Conservation (phyloP, 2,888 invertebrate species). For the Malacosoma neustria region DNA sequence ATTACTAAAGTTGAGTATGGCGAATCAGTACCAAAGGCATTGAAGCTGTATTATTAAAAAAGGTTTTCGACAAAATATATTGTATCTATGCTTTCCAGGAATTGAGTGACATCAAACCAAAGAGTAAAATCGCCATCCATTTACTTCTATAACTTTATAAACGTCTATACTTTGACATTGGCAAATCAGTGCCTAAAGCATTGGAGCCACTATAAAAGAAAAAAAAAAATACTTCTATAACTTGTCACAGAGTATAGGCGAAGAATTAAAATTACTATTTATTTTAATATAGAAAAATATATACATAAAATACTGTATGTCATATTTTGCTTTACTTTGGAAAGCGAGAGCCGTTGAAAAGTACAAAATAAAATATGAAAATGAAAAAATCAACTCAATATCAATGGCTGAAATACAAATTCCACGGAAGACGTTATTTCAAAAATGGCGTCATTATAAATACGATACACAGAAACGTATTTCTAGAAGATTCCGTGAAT, state of each 20-base stretch:
- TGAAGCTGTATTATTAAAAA: not conserved
- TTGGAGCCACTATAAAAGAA: too few relatives aligned
- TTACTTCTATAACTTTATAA: too few relatives aligned
- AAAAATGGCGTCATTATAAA: conserved; percentile 62
- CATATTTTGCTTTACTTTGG: conserved; percentile 71
- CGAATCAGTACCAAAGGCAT: too few relatives aligned
- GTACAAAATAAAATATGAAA: conserved; percentile 58
- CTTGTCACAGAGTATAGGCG: too few relatives aligned
- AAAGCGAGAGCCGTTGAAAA: conserved; percentile 71
- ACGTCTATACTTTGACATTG: too few relatives aligned
- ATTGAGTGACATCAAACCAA: not conserved
- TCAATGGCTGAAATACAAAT: conserved; percentile 49
- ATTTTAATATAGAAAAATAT: not conserved
- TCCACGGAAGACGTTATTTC: conserved; percentile 50
- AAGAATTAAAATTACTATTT: too few relatives aligned
- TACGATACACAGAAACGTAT: conserved; percentile 47
- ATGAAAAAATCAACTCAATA: conserved; percentile 75
- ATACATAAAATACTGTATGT: conserved; percentile 39
- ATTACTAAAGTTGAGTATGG: too few relatives aligned
- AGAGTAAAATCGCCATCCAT: too few relatives aligned
- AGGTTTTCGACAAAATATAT: not conserved
- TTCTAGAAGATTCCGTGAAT: conserved; percentile 40
- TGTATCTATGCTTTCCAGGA: conserved; percentile 1
- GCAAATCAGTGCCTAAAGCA: too few relatives aligned
- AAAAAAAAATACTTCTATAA: too few relatives aligned